Evolutionary conservation across 2,113 vertebrate genomes (phyloP), one percentile per base, ranked within the genome.

Genomic region (Psilopogon haemacephalus): DNA sequence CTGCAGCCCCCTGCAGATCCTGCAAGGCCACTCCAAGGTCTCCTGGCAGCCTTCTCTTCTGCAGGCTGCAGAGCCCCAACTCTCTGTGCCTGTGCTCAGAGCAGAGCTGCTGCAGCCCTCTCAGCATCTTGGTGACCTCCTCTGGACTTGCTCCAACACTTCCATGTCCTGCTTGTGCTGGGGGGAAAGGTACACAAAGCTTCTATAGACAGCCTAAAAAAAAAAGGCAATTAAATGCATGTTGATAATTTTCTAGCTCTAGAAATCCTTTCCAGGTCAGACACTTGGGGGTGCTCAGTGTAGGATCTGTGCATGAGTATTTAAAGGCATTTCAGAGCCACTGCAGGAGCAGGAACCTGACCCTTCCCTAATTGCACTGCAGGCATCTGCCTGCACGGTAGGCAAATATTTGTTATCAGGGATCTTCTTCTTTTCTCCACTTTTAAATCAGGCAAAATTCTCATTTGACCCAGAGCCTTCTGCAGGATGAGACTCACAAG

Each of bases 291-390:
- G 8, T 80, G 12, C 60, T 85, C 17, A 18, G 13, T 80, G 77
- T 63, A 86, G 52, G 52, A 70, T 20, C 37, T 88, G 33, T 67
- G 85, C 88, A 83, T 71, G 89, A 93, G 91, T 83, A 80, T 56
- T 94, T 89, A 73, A 85, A 65, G 11, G 9, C 38, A 18, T 44
- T 92, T 65, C 79, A 79, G 50, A 84, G 38, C 38, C 21, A 38
- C 60, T 79, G 24, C 63, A 73, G 33, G 65, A 72, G 44, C 72
- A 88, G 68, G 85, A 95, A 93, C 89, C 37, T 76, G 28, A 67
- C 3, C 2, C 28, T 82, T 82, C 78, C 13, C 6, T 12, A 79
- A 2, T 56, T 75, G 32, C 23, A 6, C 27, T 88, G 20, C 11
- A 60, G 71, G 69, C 40, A 82, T 73, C 63, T 75, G 27, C 40